Percentiles rank a stretch among this genome's conserved stretches.
phyloP scores from a whole-genome alignment of 2,888 invertebrate species.

The Cyclophora albipunctata region DNA sequence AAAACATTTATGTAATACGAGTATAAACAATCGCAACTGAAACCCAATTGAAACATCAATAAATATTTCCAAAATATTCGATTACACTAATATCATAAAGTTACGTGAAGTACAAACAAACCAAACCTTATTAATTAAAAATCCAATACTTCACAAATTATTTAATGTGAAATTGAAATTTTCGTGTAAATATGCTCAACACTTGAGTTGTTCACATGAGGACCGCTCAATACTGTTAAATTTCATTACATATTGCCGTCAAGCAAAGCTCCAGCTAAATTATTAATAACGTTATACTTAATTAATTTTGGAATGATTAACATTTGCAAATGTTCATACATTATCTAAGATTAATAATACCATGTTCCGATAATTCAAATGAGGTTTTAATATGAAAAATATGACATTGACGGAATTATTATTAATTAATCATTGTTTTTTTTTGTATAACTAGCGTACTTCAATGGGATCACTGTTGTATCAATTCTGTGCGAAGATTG shows the following conservation, averaged over 20 bases:
- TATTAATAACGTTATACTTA: slow-evolving; percentile 36
- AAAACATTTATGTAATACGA: background rate
- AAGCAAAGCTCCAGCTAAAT: slow-evolving; percentile 33
- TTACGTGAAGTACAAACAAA: too few species aligned
- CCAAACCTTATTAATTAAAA: background rate
- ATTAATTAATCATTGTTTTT: too few species aligned
- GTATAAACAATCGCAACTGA: background rate
- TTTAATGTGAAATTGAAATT: slow-evolving; percentile 17
- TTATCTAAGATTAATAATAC: too few species aligned
- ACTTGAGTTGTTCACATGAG: slow-evolving; percentile 30
- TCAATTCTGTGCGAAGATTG: too few species aligned
- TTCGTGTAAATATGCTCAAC: slow-evolving; percentile 36
- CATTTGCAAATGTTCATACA: slow-evolving; percentile 4
- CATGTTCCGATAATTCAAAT: too few species aligned
- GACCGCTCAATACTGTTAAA: slow-evolving; percentile 36
- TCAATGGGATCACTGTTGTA: too few species aligned
- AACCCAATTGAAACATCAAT: background rate
- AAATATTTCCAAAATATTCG: background rate
- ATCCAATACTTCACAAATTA: slow-evolving; percentile 17
- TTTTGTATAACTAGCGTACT: too few species aligned
- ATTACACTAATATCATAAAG: too few species aligned
- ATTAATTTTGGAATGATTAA: slow-evolving; percentile 36
- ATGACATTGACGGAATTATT: too few species aligned
- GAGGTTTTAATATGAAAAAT: too few species aligned
- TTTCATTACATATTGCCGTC: slow-evolving; percentile 39